Evolutionary conservation across 2,113 vertebrate genomes (phyloP), one percentile per base, ranked within the genome.

Genomic region (Canis aureus): DNA sequence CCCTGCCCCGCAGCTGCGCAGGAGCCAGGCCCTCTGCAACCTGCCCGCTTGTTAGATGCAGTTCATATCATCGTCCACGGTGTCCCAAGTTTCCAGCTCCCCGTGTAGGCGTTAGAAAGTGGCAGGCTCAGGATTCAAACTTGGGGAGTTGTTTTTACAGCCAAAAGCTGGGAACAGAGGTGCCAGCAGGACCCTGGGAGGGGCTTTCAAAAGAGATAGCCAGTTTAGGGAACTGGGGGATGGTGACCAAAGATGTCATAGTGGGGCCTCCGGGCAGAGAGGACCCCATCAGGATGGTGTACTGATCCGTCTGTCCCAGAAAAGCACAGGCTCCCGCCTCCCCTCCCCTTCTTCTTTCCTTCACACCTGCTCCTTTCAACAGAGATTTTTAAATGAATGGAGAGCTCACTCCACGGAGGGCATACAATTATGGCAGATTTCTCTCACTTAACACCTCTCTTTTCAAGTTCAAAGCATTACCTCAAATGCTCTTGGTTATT

Each of bases 61-160:
- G 27, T 57, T 19, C 79, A 1, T 11, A 19, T 49, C 27, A 11
- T 4, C 0, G 3, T 5, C 27, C 49, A 11, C 2, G 13, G 17
- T 43, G 57, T 32, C 57, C 27, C 29, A 64, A n/a, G 66, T 25
- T 55, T n/a, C 59, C 10, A 15, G n/a, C n/a, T 90, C 9, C 55
- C 67, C 19, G 2, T 0, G 6, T 10, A 9, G n/a, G 27, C 19
- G 8, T 43, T 25, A 8, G 19, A 27, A 57, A 32, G 43, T 53
- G 43, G 19, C n/a, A 19, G 57, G 32, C 43, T 49, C 11, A 10
- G 27, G 51, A 27, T 20, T 76, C 67, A 27, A 29, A 57, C 13
- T 15, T 3, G 35, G 25, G 17, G 67, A 66, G 25, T 71, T 13
- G 7, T 35, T 7, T 69, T 64, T 64, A 17, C 11, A 49, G 53